These are phyloP conservation scores for Grapholita molesta DNA, from an alignment of 1,140 invertebrate genomes.

Conservation along the genomic window DNA sequence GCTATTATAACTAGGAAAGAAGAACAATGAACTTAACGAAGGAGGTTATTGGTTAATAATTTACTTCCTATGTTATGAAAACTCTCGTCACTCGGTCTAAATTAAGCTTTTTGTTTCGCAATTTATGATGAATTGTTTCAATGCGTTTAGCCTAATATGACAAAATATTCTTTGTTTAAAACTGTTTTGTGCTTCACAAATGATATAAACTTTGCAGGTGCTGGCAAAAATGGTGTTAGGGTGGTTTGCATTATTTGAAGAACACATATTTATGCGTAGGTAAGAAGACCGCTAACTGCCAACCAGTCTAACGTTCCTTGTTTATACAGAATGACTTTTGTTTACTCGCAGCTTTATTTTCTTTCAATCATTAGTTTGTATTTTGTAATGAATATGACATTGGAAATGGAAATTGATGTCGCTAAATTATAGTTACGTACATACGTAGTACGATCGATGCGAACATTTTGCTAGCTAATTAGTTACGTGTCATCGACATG, in stretches of 20 bases:
- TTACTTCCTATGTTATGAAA: not conserved
- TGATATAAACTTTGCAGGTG: too few species aligned
- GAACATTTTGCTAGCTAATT: constrained; percentile 19
- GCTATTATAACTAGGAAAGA: not conserved
- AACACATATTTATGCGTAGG: not conserved
- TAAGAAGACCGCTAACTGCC: not conserved
- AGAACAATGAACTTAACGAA: not conserved
- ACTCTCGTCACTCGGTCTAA: not conserved
- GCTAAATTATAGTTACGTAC: not conserved
- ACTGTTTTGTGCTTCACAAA: not conserved
- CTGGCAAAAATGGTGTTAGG: too few species aligned
- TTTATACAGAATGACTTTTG: not conserved
- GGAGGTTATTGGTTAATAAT: not conserved
- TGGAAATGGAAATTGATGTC: constrained; percentile 29
- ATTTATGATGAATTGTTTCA: constrained; percentile 6
- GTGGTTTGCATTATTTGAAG: too few species aligned
- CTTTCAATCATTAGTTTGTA: not conserved
- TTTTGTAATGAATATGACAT: constrained; percentile 35
- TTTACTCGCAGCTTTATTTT: not conserved
- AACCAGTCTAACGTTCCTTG: not conserved
- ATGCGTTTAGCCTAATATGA: not conserved
- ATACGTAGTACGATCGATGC: constrained; percentile 22
- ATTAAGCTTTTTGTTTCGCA: constrained; percentile 12
- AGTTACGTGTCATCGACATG: constrained; percentile 24
- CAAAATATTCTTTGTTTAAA: not conserved